phyloP scores from a whole-genome alignment of 1,140 invertebrate species.

The Pachypsylla venusta region DNA sequence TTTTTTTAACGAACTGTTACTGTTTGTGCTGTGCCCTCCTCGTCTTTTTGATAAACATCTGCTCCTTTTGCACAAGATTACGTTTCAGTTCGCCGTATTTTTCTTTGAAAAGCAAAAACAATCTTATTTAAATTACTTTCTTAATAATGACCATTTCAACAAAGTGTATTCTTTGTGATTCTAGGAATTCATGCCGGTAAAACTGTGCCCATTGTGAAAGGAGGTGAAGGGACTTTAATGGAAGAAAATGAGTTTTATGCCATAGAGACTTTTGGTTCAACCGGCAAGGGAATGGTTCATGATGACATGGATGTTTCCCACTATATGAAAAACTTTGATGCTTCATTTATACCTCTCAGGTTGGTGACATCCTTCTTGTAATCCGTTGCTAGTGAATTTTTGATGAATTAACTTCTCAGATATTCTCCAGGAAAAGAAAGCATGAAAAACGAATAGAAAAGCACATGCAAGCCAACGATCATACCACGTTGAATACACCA shows the following conservation, averaged over 20 bases:
- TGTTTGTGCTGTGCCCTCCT: no score
- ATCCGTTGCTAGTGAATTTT: constrained; percentile 11
- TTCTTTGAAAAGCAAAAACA: no score
- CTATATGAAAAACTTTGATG: constrained; percentile 99
- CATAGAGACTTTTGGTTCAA: constrained; percentile 99
- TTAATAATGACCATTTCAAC: no score
- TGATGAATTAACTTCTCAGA: constrained; percentile 4
- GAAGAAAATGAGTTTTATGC: constrained; percentile 99
- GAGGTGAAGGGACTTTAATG: constrained; percentile 93
- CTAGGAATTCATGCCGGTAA: constrained; percentile 98
- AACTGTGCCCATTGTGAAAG: constrained; percentile 98
- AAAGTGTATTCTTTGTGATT: no score
- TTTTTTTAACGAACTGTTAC: no score
- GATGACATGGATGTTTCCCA: constrained; percentile 99
- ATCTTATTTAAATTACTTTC: no score
- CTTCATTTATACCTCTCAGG: constrained; percentile 65
- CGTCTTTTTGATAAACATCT: no score
- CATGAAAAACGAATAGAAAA: no score
- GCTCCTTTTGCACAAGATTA: no score
- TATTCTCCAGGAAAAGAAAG: neutral
- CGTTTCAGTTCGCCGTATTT: no score
- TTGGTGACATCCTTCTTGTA: constrained; percentile 26
- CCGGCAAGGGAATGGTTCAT: constrained; percentile 89
- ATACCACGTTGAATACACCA: no score
- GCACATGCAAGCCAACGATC: no score